A percentile compares a stretch with the other conserved stretches of the same genome.
Evolutionary conservation across 2,888 invertebrate species (phyloP).

Genomic region (Portevinia maculata): DNA sequence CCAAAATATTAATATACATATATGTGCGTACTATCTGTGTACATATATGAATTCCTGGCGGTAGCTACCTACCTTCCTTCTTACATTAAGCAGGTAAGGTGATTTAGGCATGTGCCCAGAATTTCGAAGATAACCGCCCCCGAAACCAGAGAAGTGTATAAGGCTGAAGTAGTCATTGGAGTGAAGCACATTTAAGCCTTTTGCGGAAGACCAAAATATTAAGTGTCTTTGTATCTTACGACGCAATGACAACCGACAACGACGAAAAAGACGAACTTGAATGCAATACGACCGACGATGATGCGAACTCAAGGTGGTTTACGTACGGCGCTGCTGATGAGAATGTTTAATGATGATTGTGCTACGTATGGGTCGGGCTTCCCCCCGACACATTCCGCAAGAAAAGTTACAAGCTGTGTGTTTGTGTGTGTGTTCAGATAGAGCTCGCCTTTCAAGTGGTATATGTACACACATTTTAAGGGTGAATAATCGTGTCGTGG

Average conservation of each 20-base stretch:
- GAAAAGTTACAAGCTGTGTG: slow-evolving; percentile 10
- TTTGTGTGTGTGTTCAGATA: not conserved
- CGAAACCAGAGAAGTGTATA: slow-evolving; percentile 34
- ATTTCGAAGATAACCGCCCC: slow-evolving; percentile 29
- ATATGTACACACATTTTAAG: slow-evolving; percentile 55
- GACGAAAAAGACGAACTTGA: slow-evolving; percentile 28
- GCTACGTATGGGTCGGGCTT: slow-evolving; percentile 56
- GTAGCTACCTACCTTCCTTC: not conserved
- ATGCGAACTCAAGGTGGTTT: slow-evolving; percentile 34
- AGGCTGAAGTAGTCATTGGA: slow-evolving; percentile 45
- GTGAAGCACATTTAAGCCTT: slow-evolving; percentile 66
- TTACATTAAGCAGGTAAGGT: slow-evolving; percentile 14
- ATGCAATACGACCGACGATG: slow-evolving; percentile 36
- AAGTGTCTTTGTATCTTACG: slow-evolving; percentile 45
- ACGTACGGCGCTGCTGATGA: slow-evolving; percentile 33
- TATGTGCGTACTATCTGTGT: too few relatives aligned
- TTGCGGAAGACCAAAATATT: slow-evolving; percentile 69
- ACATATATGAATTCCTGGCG: slow-evolving; percentile 28
- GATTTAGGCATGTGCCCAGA: slow-evolving; percentile 15
- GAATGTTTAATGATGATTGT: slow-evolving; percentile 38
- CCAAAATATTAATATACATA: slow-evolving; percentile 15
- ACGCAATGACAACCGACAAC: slow-evolving; percentile 25
- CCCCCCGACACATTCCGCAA: slow-evolving; percentile 33
- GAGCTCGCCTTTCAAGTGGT: slow-evolving; percentile 26
- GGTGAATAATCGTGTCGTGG: slow-evolving; percentile 63